These are phyloP conservation scores for Drosophila rellima DNA, from an alignment of 2,888 invertebrate species.

Conservation along the genomic window DNA sequence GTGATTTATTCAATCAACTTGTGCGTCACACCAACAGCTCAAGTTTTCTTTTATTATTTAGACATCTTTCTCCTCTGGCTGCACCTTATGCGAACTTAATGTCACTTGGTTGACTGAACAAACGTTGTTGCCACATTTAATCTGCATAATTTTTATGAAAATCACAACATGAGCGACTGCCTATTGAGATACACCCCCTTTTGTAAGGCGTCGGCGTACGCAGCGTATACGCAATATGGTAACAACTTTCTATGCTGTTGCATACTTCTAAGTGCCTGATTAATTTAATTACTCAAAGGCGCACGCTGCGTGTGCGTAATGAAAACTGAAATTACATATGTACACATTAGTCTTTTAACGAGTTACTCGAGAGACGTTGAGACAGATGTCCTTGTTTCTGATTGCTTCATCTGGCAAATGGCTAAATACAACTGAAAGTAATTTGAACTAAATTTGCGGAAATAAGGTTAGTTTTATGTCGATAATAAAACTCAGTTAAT, in stretches of 20 bases:
- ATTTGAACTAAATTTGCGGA: not conserved
- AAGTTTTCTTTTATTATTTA: constrained; percentile 74
- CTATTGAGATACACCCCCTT: constrained; percentile 20
- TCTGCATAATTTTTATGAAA: constrained; percentile 78
- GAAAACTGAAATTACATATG: constrained; percentile 45
- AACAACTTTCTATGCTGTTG: constrained; percentile 21
- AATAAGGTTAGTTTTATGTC: not conserved
- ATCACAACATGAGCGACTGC: constrained; percentile 35
- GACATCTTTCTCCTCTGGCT: constrained; percentile 46
- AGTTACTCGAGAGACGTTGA: constrained; percentile 3
- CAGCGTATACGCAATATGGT: constrained; percentile 39
- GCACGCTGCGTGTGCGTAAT: constrained; percentile 45
- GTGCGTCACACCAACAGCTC: constrained; percentile 59
- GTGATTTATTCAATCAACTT: constrained; percentile 79
- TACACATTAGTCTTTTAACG: constrained; percentile 24
- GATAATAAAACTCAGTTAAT: not conserved
- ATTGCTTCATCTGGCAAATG: constrained; percentile 6
- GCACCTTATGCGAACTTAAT: constrained; percentile 75
- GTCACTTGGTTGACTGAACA: constrained; percentile 63
- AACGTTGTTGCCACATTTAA: constrained; percentile 74
- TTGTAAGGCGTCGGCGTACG: constrained; percentile 6
- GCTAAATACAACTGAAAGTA: not conserved
- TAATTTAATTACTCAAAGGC: constrained; percentile 54
- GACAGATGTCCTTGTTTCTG: constrained; percentile 13
- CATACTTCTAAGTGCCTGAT: constrained; percentile 38